Evolutionary conservation across 1,140 invertebrate genomes (phyloP).

Genomic region (Saccostrea glomerata): DNA sequence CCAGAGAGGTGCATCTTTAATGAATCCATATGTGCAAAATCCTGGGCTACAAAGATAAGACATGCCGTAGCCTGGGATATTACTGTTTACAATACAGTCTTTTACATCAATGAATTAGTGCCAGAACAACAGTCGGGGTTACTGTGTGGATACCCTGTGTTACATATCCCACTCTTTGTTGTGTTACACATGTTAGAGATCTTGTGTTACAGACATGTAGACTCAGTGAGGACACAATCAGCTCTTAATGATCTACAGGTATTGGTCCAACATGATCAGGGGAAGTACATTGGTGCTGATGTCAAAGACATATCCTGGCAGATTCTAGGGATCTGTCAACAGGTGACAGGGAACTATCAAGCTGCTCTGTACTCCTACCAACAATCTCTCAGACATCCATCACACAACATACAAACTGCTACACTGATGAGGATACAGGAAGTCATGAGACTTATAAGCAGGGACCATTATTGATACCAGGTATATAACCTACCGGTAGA

Average conservation of each 20-base stretch:
- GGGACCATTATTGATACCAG: no score
- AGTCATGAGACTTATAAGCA: no score
- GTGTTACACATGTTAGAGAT: not conserved
- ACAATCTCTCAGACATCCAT: no score
- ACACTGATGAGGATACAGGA: no score
- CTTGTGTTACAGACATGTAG: not conserved
- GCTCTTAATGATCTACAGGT: not conserved
- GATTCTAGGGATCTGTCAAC: no score
- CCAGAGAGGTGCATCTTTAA: not conserved
- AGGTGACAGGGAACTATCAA: no score
- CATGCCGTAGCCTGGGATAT: not conserved
- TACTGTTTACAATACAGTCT: not conserved
- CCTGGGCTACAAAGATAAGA: slow-evolving; percentile 15
- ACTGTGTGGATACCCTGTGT: not conserved
- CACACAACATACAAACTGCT: no score
- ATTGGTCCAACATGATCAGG: not conserved
- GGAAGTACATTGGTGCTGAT: not conserved
- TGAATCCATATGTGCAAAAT: not conserved
- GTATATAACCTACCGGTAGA: no score
- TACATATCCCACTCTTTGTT: not conserved
- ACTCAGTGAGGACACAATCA: not conserved
- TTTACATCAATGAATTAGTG: not conserved
- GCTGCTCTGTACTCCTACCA: no score
- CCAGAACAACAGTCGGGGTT: not conserved
- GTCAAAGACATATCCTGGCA: no score